These are phyloP conservation scores for Patella depressa DNA, from an alignment of 2,888 invertebrate genomes.

Conservation along the genomic window DNA sequence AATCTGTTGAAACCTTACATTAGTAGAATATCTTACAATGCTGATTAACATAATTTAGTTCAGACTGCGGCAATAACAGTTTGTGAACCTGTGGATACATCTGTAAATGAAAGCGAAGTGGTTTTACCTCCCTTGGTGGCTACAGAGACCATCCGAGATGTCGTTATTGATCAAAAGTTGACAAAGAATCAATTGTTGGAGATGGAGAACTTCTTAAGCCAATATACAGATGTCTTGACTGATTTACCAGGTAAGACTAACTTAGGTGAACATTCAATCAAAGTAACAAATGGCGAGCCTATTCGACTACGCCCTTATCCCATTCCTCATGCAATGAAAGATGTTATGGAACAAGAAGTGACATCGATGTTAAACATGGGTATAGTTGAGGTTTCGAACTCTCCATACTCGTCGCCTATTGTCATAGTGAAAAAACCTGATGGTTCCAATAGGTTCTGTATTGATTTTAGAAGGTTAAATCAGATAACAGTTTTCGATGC, in stretches of 20 bases:
- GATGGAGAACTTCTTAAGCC: neutral
- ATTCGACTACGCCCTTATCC: constrained; percentile 26
- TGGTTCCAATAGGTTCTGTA: constrained; percentile 36
- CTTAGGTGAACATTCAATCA: constrained; percentile 21
- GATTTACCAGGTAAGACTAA: constrained; percentile 10
- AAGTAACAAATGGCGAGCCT: constrained; percentile 22
- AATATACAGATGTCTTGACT: neutral
- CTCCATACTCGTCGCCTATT: constrained; percentile 39
- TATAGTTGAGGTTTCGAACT: constrained; percentile 37
- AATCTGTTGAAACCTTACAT: neutral
- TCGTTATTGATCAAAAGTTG: neutral
- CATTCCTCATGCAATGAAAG: too few relatives aligned
- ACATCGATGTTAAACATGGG: constrained; percentile 35
- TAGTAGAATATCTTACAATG: neutral
- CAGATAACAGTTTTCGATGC: constrained; percentile 39
- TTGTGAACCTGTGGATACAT: neutral
- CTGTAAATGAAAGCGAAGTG: neutral
- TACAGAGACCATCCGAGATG: neutral
- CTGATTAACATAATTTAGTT: neutral
- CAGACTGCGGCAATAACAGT: neutral
- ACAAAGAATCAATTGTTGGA: neutral
- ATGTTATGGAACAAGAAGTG: neutral
- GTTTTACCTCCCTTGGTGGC: neutral
- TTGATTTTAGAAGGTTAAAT: constrained; percentile 43
- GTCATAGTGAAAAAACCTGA: constrained; percentile 40